Evolutionary conservation across 2,888 invertebrate genomes (phyloP).

Genomic region (Brachyptera risi): DNA sequence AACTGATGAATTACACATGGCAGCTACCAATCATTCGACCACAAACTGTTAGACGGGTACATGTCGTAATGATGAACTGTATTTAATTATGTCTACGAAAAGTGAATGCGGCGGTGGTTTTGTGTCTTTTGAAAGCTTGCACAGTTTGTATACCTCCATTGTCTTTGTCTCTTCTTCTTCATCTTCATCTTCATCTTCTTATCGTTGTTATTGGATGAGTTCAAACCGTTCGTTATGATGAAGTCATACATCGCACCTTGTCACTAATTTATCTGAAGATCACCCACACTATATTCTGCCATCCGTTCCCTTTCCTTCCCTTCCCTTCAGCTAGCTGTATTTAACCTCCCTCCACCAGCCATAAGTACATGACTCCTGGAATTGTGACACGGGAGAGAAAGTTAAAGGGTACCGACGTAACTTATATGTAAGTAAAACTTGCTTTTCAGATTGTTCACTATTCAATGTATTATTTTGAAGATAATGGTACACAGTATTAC

Average conservation of each 20-base stretch:
- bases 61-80: constrained; percentile 9
- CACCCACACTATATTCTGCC: background rate
- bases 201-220: constrained; percentile 2
- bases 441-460: background rate
- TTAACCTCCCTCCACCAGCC: no score
- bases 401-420: background rate
- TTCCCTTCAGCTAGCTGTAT: no score
- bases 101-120: background rate
- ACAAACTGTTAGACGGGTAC: background rate
- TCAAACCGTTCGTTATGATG: constrained; percentile 19
- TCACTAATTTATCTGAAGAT: constrained; percentile 18
- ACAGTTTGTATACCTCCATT: background rate
- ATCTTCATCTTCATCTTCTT: background rate
- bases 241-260: constrained; percentile 13
- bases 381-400: background rate
- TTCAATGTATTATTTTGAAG: no score
- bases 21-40: constrained; percentile 7
- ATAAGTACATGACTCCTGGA: background rate
- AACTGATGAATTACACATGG: background rate
- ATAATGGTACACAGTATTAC: no score
- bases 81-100: constrained; percentile 14
- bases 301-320: background rate
- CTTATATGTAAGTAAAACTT: background rate
- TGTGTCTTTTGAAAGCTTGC: no score
- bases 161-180: no score